phyloP scores from a whole-genome alignment of 37 sponge, comb jelly and placozoan genomes.

The Oscarella lobularis region DNA sequence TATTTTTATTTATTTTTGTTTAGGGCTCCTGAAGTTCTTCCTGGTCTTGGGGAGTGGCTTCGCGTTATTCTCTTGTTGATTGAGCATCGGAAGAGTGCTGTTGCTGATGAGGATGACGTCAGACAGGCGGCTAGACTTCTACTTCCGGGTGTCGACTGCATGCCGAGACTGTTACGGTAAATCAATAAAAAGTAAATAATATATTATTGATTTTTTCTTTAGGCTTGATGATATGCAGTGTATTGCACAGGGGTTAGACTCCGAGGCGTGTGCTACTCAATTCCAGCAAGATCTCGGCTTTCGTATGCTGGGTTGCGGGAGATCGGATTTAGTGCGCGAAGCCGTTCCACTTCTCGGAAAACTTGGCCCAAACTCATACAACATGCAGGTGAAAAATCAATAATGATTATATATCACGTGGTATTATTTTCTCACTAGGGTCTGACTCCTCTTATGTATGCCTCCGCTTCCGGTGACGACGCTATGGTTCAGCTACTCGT shows the following conservation, averaged over 20 bases:
- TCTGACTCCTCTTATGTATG: not conserved
- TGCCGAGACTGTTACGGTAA: not conserved
- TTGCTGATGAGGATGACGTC: not conserved
- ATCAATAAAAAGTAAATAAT: not conserved
- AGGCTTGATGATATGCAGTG: not conserved
- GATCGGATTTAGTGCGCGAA: not conserved
- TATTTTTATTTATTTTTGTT: not conserved
- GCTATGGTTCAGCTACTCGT: not conserved
- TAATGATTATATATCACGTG: too few relatives aligned
- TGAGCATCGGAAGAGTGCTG: not conserved
- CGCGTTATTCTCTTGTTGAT: not conserved
- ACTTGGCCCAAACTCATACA: not conserved
- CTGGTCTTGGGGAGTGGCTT: not conserved
- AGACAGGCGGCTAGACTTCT: not conserved
- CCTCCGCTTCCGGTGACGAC: not conserved
- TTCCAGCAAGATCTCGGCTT: not conserved
- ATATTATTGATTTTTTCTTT: not conserved
- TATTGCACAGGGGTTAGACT: not conserved
- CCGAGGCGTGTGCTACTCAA: not conserved
- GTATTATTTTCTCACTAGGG: too few relatives aligned
- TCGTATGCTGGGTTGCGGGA: not conserved
- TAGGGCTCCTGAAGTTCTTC: not conserved
- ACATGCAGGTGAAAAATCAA: not conserved
- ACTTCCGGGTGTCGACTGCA: not conserved
- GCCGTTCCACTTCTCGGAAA: not conserved